Conservation (phyloP, 2,797 vertebrate genomes). For the Tarsius wallacei region DNA sequence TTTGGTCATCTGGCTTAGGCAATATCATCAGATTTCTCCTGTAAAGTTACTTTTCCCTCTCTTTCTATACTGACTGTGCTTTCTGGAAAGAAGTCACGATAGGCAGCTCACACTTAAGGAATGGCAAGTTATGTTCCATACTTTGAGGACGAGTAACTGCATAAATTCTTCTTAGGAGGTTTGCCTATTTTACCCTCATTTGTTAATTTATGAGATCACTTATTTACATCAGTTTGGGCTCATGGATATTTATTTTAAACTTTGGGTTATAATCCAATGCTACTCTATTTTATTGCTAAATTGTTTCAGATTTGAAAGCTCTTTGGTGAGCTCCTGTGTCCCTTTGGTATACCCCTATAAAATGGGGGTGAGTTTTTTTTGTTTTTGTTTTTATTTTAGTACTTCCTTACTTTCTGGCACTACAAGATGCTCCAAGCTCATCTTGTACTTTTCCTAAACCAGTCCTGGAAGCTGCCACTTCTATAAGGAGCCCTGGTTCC, state of each 20-base stretch:
- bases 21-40: background rate
- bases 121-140: background rate
- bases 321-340: background rate
- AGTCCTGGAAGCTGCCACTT: slow-evolving; percentile 17
- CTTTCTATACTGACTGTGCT: background rate
- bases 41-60: background rate
- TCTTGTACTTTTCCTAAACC: background rate
- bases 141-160: background rate
- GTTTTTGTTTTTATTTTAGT: background rate
- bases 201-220: background rate
- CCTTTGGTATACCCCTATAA: background rate
- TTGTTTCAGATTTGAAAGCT: background rate
- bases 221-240: background rate
- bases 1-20: background rate
- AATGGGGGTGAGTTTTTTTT: background rate
- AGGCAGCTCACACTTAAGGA: background rate
- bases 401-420: background rate
- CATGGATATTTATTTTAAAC: background rate
- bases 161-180: background rate
- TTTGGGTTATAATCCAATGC: background rate
- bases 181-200: background rate
- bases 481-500: background rate
- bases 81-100: background rate
- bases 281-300: background rate
- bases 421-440: background rate